These are phyloP conservation scores for Glossophaga mutica DNA, from an alignment of 2,797 vertebrate species.

Conservation along the genomic window DNA sequence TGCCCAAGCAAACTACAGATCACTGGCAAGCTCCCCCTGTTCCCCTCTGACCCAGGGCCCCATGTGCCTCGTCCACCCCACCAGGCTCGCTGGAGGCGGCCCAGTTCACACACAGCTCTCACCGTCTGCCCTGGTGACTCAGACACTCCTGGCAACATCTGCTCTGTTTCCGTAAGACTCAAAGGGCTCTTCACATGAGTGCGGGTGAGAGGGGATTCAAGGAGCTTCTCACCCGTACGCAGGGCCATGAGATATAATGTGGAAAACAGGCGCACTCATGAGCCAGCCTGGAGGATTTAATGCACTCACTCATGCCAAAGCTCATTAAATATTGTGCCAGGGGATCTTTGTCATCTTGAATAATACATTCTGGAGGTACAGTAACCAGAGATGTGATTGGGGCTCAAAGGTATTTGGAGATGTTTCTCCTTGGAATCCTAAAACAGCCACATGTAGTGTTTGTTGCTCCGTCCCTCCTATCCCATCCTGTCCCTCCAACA, in stretches of 20 bases:
- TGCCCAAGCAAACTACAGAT: not conserved
- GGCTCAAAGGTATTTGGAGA: not conserved
- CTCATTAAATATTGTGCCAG: not conserved
- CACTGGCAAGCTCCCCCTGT: not conserved
- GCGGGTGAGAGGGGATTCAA: slow-evolving; percentile 26
- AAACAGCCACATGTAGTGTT: not conserved
- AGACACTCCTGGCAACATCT: slow-evolving; percentile 72
- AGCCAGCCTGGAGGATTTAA: not conserved
- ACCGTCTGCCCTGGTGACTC: slow-evolving; percentile 63
- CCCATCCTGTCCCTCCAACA: not conserved
- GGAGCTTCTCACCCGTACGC: not conserved
- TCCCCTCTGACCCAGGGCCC: not conserved
- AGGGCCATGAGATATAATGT: not conserved
- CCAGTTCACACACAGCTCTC: slow-evolving; percentile 30
- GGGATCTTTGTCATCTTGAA: slow-evolving; percentile 32
- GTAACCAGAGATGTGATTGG: not conserved
- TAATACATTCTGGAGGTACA: not conserved
- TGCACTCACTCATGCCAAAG: not conserved
- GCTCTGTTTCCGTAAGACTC: slow-evolving; percentile 70
- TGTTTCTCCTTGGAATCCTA: not conserved
- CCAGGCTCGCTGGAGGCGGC: slow-evolving; percentile 49
- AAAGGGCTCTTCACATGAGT: slow-evolving; percentile 62
- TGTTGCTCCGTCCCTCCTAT: not conserved
- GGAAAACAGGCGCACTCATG: not conserved
- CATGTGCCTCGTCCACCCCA: not conserved